phyloP scores from a whole-genome alignment of 2,797 vertebrate genomes.

The Microhierax caerulescens region DNA sequence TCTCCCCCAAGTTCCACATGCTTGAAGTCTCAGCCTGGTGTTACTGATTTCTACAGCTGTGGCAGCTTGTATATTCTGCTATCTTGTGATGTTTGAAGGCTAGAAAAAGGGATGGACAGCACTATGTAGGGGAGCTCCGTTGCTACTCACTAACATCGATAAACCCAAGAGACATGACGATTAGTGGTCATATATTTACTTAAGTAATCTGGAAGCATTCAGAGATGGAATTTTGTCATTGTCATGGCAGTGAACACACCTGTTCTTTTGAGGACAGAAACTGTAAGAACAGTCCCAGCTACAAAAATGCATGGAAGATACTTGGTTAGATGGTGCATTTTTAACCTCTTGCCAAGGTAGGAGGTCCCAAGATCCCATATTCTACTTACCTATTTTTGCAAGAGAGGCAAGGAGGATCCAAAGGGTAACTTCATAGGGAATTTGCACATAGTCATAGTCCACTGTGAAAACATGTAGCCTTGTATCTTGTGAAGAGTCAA shows the following conservation, averaged over 20 bases:
- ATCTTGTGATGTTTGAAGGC: neutral
- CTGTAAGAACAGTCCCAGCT: neutral
- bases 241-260: neutral
- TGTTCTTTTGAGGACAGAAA: neutral
- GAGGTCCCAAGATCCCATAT: neutral
- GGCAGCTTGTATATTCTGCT: neutral
- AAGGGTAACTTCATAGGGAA: constrained; percentile 93
- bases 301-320: neutral
- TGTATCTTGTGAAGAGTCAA: constrained; percentile 33
- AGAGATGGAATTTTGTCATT: neutral
- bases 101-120: neutral
- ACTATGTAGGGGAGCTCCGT: neutral
- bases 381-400: constrained; percentile 92
- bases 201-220: neutral
- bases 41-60: neutral
- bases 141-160: neutral
- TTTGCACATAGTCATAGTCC: constrained; percentile 88
- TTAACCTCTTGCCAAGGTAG: neutral
- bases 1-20: neutral
- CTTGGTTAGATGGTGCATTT: rapidly evolving
- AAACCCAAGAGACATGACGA: neutral
- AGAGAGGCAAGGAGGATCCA: constrained; percentile 94
- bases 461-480: constrained; percentile 84
- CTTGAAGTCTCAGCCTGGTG: neutral
- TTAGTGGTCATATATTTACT: neutral